A percentile compares a stretch with the other conserved stretches of the same genome.
These are phyloP conservation scores for Nothocercus julius DNA, from an alignment of 2,113 vertebrate genomes.

Conservation along the genomic window DNA sequence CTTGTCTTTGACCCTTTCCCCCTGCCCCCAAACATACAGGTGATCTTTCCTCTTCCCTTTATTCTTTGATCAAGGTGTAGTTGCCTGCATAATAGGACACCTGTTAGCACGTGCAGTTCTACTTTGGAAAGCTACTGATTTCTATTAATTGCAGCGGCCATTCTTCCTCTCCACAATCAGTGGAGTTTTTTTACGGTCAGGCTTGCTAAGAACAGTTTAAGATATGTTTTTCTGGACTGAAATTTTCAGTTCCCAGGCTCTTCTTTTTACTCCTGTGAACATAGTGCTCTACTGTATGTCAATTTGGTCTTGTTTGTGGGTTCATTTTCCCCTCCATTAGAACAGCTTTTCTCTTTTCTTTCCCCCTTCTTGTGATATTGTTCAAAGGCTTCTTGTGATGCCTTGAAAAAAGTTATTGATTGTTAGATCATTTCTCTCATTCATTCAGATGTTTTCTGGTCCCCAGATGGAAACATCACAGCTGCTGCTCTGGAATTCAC, in stretches of 20 bases:
- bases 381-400: constrained; percentile 75
- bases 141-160: background rate
- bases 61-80: background rate
- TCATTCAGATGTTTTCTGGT: constrained; percentile 75
- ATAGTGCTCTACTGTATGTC: constrained; percentile 18
- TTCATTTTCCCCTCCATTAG: constrained; percentile 68
- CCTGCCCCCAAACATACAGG: background rate
- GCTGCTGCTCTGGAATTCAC: constrained; percentile 70
- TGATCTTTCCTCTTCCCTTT: constrained; percentile 14
- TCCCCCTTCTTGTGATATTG: constrained; percentile 60
- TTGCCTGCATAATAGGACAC: background rate
- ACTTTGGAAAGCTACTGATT: background rate
- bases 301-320: constrained; percentile 67
- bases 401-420: constrained; percentile 75
- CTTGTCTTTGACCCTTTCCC: background rate
- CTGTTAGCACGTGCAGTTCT: background rate
- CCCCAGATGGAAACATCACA: constrained; percentile 73
- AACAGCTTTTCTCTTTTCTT: constrained; percentile 39
- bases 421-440: constrained; percentile 74
- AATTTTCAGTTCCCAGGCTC: constrained; percentile 8
- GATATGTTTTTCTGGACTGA: constrained; percentile 7
- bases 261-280: constrained; percentile 37
- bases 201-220: constrained; percentile 10
- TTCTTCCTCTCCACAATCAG: background rate
- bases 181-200: background rate